phyloP scores from a whole-genome alignment of 2,888 invertebrate species.

The Liposcelis brunnea region DNA sequence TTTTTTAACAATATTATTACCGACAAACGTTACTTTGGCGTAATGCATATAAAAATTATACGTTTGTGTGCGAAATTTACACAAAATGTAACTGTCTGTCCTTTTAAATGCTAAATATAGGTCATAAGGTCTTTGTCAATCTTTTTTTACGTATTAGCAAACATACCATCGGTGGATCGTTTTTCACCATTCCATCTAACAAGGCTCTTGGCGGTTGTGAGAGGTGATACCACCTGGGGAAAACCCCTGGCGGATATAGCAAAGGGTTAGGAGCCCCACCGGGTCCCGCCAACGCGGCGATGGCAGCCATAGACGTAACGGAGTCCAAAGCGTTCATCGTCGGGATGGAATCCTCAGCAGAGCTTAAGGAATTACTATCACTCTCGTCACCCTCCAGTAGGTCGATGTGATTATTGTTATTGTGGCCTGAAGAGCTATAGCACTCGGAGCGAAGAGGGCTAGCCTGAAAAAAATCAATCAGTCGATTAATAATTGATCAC shows the following conservation, averaged over 20 bases:
- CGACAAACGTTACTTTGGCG: too few species aligned
- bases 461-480: not conserved
- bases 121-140: too few species aligned
- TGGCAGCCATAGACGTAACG: slow-evolving; percentile 40
- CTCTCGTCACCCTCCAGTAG: slow-evolving; percentile 3
- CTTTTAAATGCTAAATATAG: too few species aligned
- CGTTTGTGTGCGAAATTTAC: too few species aligned
- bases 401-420: slow-evolving; percentile 4
- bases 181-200: slow-evolving; percentile 19
- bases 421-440: not conserved
- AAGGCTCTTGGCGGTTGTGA: slow-evolving; percentile 36
- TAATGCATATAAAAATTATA: too few species aligned
- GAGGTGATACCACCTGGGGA: slow-evolving; percentile 25
- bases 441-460: slow-evolving; percentile 1
- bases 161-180: slow-evolving; percentile 5
- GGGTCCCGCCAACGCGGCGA: slow-evolving; percentile 46
- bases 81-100: too few species aligned
- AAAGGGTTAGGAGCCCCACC: slow-evolving; percentile 29
- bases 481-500: too few species aligned
- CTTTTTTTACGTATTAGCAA: too few species aligned
- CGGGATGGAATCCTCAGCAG: slow-evolving; percentile 3
- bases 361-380: not conserved
- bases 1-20: too few species aligned
- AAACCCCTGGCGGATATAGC: slow-evolving; percentile 24
- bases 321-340: slow-evolving; percentile 17